Evolutionary conservation across 2,797 vertebrate species (phyloP).

Genomic region (Megalops cyprinoides): DNA sequence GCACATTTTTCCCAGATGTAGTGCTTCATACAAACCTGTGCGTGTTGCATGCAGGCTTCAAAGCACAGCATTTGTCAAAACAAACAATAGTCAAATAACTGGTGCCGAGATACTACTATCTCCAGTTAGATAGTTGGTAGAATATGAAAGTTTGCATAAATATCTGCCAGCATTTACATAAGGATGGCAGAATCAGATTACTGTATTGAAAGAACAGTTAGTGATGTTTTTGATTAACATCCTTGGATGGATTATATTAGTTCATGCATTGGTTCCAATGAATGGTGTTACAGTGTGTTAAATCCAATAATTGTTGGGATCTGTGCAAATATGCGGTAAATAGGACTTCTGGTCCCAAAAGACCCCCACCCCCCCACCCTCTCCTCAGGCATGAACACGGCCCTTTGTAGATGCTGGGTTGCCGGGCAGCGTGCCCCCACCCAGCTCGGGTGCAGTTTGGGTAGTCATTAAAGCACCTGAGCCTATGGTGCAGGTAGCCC

Average conservation of each 20-base stretch:
- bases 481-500: conserved; percentile 76
- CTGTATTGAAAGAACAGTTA: not conserved
- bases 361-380: too few relatives aligned
- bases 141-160: not conserved
- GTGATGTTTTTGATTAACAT: not conserved
- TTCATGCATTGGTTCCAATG: not conserved
- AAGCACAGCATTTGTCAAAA: not conserved
- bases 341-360: not conserved
- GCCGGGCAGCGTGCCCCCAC: not conserved
- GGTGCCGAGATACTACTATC: not conserved
- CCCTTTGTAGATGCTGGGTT: too few relatives aligned
- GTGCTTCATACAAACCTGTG: not conserved
- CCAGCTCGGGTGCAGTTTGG: not conserved
- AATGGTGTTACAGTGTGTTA: not conserved
- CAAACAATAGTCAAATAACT: not conserved
- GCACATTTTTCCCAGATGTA: not conserved
- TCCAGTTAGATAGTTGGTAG: not conserved
- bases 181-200: not conserved
- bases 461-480: conserved; percentile 45
- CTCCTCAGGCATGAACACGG: not conserved
- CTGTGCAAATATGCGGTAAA: not conserved
- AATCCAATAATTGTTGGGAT: not conserved
- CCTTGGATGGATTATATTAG: conserved; percentile 7
- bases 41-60: not conserved
- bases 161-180: not conserved